These are phyloP conservation scores for Diorhabda elongata DNA, from an alignment of 1,140 invertebrate species.

Conservation along the genomic window DNA sequence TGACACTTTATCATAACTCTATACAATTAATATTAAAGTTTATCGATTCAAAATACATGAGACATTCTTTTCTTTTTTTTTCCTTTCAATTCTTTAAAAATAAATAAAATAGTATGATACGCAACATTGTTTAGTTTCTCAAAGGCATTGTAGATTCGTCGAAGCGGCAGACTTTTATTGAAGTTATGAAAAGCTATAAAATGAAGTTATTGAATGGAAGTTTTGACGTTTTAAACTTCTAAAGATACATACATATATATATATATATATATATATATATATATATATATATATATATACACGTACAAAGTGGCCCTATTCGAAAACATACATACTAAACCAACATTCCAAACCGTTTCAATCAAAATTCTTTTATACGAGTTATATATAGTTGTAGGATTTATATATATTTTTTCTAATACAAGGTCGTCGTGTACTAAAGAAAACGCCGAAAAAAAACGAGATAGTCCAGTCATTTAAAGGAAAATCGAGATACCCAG, in stretches of 20 bases:
- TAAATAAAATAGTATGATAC: background rate
- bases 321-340: conserved; percentile 1
- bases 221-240: background rate
- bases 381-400: too few relatives aligned
- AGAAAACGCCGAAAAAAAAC: too few relatives aligned
- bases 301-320: background rate
- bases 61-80: too few relatives aligned
- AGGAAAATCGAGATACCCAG: too few relatives aligned
- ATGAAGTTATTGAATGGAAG: background rate
- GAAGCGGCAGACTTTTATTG: background rate
- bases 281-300: background rate
- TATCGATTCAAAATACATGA: too few relatives aligned
- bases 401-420: too few relatives aligned
- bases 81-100: background rate
- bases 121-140: background rate
- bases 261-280: too few relatives aligned
- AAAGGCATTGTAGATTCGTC: background rate
- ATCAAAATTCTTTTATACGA: background rate
- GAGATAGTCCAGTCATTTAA: too few relatives aligned
- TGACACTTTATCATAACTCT: too few relatives aligned
- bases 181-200: conserved; percentile 3
- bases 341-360: background rate
- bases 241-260: background rate
- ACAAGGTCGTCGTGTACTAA: too few relatives aligned
- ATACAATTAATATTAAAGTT: too few relatives aligned